Conservation (phyloP, 2,113 vertebrate genomes). For the Aepyceros melampus region DNA sequence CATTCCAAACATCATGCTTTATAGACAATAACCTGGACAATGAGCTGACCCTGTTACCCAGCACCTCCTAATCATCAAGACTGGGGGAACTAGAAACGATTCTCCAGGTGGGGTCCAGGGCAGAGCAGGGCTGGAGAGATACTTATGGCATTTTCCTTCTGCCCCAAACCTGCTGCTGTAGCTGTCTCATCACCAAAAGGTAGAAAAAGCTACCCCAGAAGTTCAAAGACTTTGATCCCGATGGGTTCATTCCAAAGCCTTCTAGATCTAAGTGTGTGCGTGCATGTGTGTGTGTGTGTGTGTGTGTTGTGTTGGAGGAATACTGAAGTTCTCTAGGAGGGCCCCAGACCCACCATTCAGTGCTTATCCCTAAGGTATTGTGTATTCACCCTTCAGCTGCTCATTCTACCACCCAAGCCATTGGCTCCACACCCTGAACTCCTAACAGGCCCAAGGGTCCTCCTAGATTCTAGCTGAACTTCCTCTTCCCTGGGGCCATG, state of each 20-base stretch:
- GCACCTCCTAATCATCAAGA: background rate
- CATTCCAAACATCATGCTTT: background rate
- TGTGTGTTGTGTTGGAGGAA: fast-evolving
- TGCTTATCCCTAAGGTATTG: background rate
- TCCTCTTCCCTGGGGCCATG: no score
- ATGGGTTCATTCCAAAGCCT: background rate
- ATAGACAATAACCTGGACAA: background rate
- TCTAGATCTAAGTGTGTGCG: background rate
- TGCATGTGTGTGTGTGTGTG: no score
- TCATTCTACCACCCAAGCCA: no score
- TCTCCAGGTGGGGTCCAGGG: no score
- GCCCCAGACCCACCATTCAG: background rate
- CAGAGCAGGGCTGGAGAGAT: background rate
- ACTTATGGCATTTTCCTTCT: background rate
- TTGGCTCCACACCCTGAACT: background rate
- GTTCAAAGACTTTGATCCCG: background rate
- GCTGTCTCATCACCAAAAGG: background rate
- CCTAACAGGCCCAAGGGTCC: background rate
- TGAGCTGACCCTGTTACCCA: background rate
- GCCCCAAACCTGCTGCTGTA: background rate
- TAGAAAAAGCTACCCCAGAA: background rate
- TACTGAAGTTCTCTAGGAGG: background rate
- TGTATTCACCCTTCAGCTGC: no score
- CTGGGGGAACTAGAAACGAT: background rate
- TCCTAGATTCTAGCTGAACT: no score